phyloP scores from a whole-genome alignment of 23 tunicate species.

The Corella eumyota region DNA sequence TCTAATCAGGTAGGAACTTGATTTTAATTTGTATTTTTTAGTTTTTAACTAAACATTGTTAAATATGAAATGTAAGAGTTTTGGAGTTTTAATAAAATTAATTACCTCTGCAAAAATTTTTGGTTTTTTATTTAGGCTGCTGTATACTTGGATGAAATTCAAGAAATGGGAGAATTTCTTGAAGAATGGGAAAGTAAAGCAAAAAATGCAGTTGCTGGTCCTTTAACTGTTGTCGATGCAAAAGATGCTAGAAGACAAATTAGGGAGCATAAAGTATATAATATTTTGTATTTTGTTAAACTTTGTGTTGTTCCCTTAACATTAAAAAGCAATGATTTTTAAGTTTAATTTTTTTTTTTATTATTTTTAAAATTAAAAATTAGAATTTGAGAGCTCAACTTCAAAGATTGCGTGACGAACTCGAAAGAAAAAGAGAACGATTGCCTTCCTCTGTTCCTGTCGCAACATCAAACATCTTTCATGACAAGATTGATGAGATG shows the following conservation, averaged over 20 bases:
- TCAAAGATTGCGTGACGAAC: constrained; percentile 23
- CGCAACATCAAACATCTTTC: constrained; percentile 16
- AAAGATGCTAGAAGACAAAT: constrained; percentile 53
- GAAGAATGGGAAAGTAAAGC: constrained; percentile 34
- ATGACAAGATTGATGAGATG: constrained; percentile 20
- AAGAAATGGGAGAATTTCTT: constrained; percentile 48
- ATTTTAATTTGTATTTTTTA: too few species aligned
- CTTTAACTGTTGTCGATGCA: constrained; percentile 33
- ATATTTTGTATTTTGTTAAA: too few species aligned
- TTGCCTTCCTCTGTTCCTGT: constrained; percentile 27
- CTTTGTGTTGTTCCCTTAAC: too few species aligned
- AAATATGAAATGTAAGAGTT: too few species aligned
- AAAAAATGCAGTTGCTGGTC: constrained; percentile 21
- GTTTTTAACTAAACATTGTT: too few species aligned
- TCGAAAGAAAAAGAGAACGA: constrained; percentile 40
- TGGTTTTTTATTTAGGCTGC: constrained; percentile 40
- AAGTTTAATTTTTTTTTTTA: too few species aligned
- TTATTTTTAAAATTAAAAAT: background rate
- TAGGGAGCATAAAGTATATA: constrained; percentile 40
- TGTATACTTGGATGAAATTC: constrained; percentile 28
- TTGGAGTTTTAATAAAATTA: too few species aligned
- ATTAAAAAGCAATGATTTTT: too few species aligned
- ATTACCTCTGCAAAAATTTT: too few species aligned
- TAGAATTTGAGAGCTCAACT: constrained; percentile 43
- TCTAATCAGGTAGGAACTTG: constrained; percentile 23